Percentiles rank a stretch among this genome's conserved stretches.
Evolutionary conservation across 2,888 invertebrate species (phyloP).

Genomic region (Ochropleura plecta): DNA sequence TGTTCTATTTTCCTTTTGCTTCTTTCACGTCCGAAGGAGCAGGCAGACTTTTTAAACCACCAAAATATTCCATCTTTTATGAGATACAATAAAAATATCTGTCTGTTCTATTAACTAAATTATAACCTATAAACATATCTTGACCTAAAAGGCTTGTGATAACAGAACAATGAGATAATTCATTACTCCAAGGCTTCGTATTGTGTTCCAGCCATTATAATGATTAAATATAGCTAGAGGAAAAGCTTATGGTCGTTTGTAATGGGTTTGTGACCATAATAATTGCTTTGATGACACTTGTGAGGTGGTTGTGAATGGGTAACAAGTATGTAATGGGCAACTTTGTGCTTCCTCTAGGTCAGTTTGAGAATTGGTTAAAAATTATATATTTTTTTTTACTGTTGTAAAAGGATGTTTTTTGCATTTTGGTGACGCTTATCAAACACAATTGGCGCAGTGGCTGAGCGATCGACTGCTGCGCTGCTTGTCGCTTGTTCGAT

Average conservation of each 20-base stretch:
- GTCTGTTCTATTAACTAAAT: too few species aligned
- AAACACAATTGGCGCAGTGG: too few species aligned
- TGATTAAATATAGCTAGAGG: slow-evolving; percentile 55
- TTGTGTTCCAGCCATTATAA: slow-evolving; percentile 77
- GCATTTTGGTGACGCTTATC: background rate
- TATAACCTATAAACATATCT: slow-evolving; percentile 71
- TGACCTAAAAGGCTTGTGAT: slow-evolving; percentile 82
- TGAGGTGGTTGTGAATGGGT: slow-evolving; percentile 52
- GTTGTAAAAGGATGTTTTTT: background rate
- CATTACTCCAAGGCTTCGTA: slow-evolving; percentile 81
- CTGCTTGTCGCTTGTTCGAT: too few species aligned
- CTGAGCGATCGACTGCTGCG: too few species aligned
- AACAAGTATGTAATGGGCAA: slow-evolving; percentile 19
- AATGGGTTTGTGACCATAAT: slow-evolving; percentile 69
- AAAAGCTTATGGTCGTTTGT: slow-evolving; percentile 63
- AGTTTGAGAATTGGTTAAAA: slow-evolving; percentile 2
- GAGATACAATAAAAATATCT: slow-evolving; percentile 70
- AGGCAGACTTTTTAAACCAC: too few species aligned
- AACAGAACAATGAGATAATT: slow-evolving; percentile 85
- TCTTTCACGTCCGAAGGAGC: too few species aligned
- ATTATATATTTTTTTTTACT: background rate
- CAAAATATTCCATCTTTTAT: background rate
- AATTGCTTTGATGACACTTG: slow-evolving; percentile 52
- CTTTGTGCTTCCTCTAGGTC: slow-evolving; percentile 15
- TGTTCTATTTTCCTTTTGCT: too few species aligned